Evolutionary conservation across 2,113 vertebrate genomes (phyloP).

Genomic region (Stigmatopora argus): DNA sequence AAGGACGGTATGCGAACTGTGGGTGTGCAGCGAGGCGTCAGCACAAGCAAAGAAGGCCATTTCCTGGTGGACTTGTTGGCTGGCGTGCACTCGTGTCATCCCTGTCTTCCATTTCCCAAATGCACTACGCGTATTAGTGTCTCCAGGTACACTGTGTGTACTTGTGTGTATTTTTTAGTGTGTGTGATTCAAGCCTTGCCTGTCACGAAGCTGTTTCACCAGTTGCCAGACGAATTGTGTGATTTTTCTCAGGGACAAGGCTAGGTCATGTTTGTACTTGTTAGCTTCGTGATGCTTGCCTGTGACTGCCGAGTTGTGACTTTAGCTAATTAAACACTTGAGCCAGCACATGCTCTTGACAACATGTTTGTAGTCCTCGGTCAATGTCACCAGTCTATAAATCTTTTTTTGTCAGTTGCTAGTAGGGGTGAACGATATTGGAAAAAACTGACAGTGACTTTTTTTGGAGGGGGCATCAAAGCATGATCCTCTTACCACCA

Average conservation of each 20-base stretch:
- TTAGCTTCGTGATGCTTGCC: conserved; percentile 51
- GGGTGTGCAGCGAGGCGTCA: background rate
- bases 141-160: conserved; percentile 38
- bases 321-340: conserved; percentile 46
- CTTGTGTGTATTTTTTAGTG: background rate
- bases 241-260: conserved; percentile 58
- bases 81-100: conserved; percentile 25
- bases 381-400: conserved; percentile 7
- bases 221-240: conserved; percentile 44
- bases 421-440: no score
- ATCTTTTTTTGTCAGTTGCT: conserved; percentile 14
- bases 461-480: no score
- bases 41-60: background rate
- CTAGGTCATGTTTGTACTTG: conserved; percentile 66
- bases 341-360: conserved; percentile 35
- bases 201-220: conserved; percentile 45
- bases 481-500: no score
- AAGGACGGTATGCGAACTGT: background rate
- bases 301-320: conserved; percentile 55
- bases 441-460: no score
- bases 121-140: conserved; percentile 32
- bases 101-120: conserved; percentile 17
- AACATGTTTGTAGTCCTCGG: conserved; percentile 5
- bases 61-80: background rate
- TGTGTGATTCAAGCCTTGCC: conserved; percentile 4